Percentiles rank a stretch among this genome's conserved stretches.
Conservation (phyloP, 1,140 invertebrate species). For the Zaprionus capensis region DNA sequence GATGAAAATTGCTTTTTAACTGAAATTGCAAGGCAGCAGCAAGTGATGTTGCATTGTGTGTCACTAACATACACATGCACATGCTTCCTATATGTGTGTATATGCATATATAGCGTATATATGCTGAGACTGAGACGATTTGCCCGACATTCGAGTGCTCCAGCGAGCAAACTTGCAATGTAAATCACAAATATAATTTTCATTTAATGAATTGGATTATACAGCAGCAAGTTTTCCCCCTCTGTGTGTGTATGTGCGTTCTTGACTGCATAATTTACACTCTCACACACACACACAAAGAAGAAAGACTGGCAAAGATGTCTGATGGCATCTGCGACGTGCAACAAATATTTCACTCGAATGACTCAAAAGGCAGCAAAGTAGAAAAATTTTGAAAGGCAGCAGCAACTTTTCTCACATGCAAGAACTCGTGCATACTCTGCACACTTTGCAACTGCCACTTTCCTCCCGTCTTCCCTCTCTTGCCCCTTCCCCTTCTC, state of each 20-base stretch:
- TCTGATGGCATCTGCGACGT: conserved; percentile 32
- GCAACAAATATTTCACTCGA: conserved; percentile 66
- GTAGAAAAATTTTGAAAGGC: conserved; percentile 62
- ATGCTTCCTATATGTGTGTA: neutral
- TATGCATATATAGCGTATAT: neutral
- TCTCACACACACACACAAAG: conserved; percentile 13
- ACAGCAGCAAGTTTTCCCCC: conserved; percentile 33
- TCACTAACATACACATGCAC: conserved; percentile 2
- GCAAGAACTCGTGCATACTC: conserved; percentile 49
- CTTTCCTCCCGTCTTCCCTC: neutral
- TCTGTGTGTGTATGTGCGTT: conserved; percentile 10
- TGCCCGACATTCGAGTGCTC: conserved; percentile 32
- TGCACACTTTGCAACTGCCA: conserved; percentile 12
- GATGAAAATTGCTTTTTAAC: neutral
- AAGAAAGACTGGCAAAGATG: conserved; percentile 13
- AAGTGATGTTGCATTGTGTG: conserved; percentile 8
- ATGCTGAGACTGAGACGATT: neutral
- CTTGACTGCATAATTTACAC: conserved; percentile 32
- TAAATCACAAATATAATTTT: conserved; percentile 81
- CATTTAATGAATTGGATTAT: conserved; percentile 78
- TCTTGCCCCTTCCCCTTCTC: neutral
- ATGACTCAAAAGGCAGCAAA: conserved; percentile 68
- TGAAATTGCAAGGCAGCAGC: neutral
- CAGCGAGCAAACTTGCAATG: conserved; percentile 65
- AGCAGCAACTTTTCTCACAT: conserved; percentile 52